Evolutionary conservation across 1,140 invertebrate species (phyloP), one percentile per base, ranked within the genome.

Genomic region (Caerostris extrusa): DNA sequence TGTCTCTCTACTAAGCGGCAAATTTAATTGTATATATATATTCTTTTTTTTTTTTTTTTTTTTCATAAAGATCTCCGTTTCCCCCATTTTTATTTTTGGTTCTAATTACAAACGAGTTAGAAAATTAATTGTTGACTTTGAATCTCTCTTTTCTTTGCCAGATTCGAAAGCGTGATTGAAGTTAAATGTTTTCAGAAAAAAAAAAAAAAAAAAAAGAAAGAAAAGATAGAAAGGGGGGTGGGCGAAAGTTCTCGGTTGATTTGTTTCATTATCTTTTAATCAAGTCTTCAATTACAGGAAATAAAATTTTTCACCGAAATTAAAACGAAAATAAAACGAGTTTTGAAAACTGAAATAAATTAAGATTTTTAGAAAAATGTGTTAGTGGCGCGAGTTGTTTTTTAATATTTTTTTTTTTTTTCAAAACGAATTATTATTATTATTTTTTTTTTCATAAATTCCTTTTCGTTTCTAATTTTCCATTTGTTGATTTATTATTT

Each of bases 71-170:
- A 5, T 53, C 56, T 12, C 64, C 50, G 34, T 7, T 61, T 34
- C 2, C 58, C 10, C 69, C n/a, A 8, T 86, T 83, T 93, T 93
- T 93, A 93, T 93, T 87, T 86, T 87, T 93, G 82, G 83, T 87
- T 87, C 64, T 93, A 93, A 93, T 93, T 93, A 93, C 91, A 93
- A 93, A 93, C 91, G 91, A 93, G 91, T 93, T 93, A 86, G 91
- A 87, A 93, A 93, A 93, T 93, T 93, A 93, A 93, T 93, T 93
- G 91, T 93, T 93, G 91, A 91, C 91, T 93, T 93, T 87, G 82
- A 87, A 86, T 60, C 83, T 53, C 85, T 56, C 55, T 60, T 57
- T 93, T 87, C 57, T 82, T 87, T 86, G 58, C 56, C 58, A 60
- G 57, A 77, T 77, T 93, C 77, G n/a, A 60, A 55, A 87, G 57